Evolutionary conservation across 2,797 vertebrate species (phyloP).

Genomic region (Poliocrania exsul): DNA sequence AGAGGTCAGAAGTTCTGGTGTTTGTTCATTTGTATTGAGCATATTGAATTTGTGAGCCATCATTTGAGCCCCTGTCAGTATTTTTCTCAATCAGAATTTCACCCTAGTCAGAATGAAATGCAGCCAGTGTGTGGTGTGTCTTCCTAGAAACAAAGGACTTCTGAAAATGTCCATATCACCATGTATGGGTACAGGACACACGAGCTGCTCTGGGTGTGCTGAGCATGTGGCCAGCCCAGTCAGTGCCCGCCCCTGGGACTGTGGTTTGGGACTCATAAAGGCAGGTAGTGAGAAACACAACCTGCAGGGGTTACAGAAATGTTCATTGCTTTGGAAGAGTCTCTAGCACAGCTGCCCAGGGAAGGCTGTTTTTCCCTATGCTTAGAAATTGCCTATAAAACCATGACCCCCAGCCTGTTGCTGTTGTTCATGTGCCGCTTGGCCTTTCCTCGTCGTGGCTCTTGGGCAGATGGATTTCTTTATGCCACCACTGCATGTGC

Average conservation of each 20-base stretch:
- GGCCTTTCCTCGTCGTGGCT: accelerated
- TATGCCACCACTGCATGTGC: background rate
- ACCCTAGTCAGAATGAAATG: background rate
- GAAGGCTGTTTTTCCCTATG: background rate
- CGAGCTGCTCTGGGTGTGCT: background rate
- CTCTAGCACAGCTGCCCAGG: background rate
- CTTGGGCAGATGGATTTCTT: background rate
- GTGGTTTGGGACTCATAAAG: accelerated
- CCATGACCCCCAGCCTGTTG: background rate
- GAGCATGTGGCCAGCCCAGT: background rate
- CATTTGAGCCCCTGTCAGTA: background rate
- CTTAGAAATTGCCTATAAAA: background rate
- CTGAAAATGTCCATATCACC: accelerated
- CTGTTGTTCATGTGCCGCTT: accelerated
- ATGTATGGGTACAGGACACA: background rate
- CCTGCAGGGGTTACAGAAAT: accelerated
- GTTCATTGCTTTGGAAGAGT: background rate
- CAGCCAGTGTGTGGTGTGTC: background rate
- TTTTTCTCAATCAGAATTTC: background rate
- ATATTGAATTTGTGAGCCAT: background rate
- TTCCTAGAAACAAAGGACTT: background rate
- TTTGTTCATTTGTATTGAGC: slow-evolving; percentile 9
- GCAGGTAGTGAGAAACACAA: accelerated
- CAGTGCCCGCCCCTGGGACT: background rate
- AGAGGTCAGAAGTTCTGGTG: slow-evolving; percentile 1